Evolutionary conservation across 1,140 invertebrate genomes (phyloP).

Genomic region (Drosophila cardini): DNA sequence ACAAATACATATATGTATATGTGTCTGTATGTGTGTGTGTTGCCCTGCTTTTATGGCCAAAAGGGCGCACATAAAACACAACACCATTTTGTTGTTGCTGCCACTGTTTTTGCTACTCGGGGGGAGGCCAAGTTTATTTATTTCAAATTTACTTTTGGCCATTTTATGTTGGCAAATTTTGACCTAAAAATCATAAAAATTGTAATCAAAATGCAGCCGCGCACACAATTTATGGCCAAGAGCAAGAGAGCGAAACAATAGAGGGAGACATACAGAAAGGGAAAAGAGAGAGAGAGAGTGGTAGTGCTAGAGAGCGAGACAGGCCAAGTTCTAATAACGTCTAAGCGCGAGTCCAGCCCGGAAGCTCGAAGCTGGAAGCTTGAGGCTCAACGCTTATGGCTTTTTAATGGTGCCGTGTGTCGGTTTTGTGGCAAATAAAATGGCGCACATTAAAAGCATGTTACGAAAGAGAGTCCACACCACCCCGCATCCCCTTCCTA

Average conservation of each 20-base stretch:
- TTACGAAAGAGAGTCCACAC: conserved; percentile 36
- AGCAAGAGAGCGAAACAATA: conserved; percentile 31
- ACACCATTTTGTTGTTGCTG: conserved; percentile 70
- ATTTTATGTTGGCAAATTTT: conserved; percentile 83
- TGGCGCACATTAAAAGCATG: conserved; percentile 81
- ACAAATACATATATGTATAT: neutral
- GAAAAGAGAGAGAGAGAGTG: neutral
- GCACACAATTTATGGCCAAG: conserved; percentile 62
- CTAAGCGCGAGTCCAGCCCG: conserved; percentile 68
- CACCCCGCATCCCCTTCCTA: neutral
- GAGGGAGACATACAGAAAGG: neutral
- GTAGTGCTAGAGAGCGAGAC: neutral
- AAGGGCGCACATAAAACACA: conserved; percentile 62
- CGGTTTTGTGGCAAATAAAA: conserved; percentile 83
- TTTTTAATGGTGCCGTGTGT: conserved; percentile 82
- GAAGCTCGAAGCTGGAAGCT: conserved; percentile 54
- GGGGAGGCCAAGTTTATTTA: conserved; percentile 61
- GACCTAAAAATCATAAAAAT: conserved; percentile 84
- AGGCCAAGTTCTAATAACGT: conserved; percentile 68
- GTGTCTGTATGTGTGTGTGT: conserved; percentile 6
- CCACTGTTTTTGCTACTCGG: conserved; percentile 15
- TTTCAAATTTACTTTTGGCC: conserved; percentile 81
- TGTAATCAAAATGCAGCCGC: conserved; percentile 73
- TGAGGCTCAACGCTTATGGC: conserved; percentile 75
- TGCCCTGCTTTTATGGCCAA: conserved; percentile 40